Base-by-base conservation (phyloP, 2,113 vertebrate genomes). In the Notothenia rossii region DNA sequence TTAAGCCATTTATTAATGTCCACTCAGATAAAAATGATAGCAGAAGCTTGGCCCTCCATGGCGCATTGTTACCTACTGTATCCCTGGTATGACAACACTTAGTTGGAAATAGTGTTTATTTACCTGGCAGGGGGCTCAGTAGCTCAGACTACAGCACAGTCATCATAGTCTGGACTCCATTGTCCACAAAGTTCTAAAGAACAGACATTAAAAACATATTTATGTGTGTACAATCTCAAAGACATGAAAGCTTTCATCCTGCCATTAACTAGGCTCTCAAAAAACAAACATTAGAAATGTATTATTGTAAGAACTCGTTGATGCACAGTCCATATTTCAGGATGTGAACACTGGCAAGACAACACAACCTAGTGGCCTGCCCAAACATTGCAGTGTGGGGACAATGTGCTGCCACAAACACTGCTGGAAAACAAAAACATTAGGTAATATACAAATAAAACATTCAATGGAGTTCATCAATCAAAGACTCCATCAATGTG, bases 81-180 rank as follows among this genome's bases (percentile, higher is more conserved):
- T 22, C 20, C 4, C 51, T 65, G 20, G 0, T 51, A 46, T 10
- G 17, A 20, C 3, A 15, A 20, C 18, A 18, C 14, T 71, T 48
- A 49, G 43, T 49, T 45, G 60, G 22, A 29, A 15, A 25, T 51
- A 7, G 20, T 17, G 3, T 48, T 75, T 40, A 7, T 82, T 82
- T 93, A 94, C 93, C 93, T 93, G 72, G 20, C 22, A 48, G 22
- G 64, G 46, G 18, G 59, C 63, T 73, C 25, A 33, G 59, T 12
- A 60, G 67, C 66, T 61, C 46, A 50, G 59, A 80, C 87, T 95
- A 95, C 84, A 94, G 72, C 45, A 94, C 91, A 49, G 92, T 94
- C 84, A 95, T 74, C 88, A 94, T 79, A 1, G 94, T 95, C 89
- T 95, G 95, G 55, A 94, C 92, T 49, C 93, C 95, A 82, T 92